Conservation (phyloP, 2,113 vertebrate species). For the Pogonocichla stellata region DNA sequence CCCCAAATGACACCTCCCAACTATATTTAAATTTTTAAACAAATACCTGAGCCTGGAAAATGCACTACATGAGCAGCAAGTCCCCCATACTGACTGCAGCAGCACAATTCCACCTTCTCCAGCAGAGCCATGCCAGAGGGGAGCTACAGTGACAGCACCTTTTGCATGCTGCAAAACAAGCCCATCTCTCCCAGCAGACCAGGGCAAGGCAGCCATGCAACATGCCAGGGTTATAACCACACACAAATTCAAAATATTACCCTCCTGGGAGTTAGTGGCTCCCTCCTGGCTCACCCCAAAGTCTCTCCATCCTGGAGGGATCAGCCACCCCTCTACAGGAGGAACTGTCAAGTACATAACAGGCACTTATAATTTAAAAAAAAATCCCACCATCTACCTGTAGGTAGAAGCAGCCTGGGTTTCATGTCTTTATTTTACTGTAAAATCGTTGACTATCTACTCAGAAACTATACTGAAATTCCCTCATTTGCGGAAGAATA, state of each 20-base stretch:
- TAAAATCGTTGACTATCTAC: neutral
- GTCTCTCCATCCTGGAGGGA: neutral
- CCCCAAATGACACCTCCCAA: neutral
- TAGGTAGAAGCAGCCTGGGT: neutral
- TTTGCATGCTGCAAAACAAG: neutral
- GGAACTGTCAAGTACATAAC: neutral
- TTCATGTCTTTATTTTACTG: neutral
- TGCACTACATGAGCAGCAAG: neutral
- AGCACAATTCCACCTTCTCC: neutral
- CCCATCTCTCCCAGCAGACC: neutral
- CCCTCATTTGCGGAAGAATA: neutral
- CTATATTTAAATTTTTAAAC: neutral
- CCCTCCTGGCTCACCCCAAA: neutral
- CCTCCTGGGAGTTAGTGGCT: neutral
- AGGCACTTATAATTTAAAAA: neutral
- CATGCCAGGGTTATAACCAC: accelerated
- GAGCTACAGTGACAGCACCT: neutral
- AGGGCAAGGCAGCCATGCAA: neutral
- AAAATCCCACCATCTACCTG: neutral
- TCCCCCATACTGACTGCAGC: accelerated
- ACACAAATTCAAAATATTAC: neutral
- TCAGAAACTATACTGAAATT: neutral
- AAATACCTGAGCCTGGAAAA: neutral
- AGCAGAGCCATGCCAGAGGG: neutral
- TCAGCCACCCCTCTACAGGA: neutral